Evolutionary conservation across 2,797 vertebrate genomes (phyloP).

Genomic region (Eidolon dupreanum): DNA sequence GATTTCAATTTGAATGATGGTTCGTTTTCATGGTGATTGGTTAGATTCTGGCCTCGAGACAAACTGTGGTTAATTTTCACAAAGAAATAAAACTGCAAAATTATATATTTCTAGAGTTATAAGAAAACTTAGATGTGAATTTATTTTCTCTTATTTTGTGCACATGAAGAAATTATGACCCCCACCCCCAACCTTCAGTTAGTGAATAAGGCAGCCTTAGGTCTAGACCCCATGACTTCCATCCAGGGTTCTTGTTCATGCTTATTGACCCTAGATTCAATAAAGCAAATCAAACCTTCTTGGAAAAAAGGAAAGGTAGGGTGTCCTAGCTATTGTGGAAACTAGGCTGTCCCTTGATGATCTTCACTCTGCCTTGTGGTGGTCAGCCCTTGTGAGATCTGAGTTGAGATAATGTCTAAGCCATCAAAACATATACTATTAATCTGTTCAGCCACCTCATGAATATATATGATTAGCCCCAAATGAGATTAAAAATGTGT

Average conservation of each 20-base stretch:
- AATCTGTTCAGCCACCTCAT: neutral
- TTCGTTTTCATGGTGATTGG: neutral
- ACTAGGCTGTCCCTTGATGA: neutral
- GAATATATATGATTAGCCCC: neutral
- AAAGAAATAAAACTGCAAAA: slow-evolving; percentile 4
- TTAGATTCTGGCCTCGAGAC: neutral
- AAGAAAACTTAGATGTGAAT: neutral
- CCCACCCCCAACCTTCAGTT: too few species aligned
- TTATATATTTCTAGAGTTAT: neutral
- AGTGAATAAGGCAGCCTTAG: neutral
- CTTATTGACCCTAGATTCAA: neutral
- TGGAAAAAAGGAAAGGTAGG: neutral
- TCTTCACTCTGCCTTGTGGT: neutral
- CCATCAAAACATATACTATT: neutral
- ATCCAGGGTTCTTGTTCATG: neutral
- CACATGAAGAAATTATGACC: neutral
- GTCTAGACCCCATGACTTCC: neutral
- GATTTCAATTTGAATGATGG: neutral
- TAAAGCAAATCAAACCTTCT: neutral
- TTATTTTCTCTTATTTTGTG: neutral
- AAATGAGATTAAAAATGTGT: neutral
- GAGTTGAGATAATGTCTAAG: neutral
- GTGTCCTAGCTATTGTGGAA: neutral
- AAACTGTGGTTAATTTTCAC: slow-evolving; percentile 2
- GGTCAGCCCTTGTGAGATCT: neutral